These are phyloP conservation scores for Cathartes aura DNA, from an alignment of 2,113 vertebrate species.

Conservation along the genomic window DNA sequence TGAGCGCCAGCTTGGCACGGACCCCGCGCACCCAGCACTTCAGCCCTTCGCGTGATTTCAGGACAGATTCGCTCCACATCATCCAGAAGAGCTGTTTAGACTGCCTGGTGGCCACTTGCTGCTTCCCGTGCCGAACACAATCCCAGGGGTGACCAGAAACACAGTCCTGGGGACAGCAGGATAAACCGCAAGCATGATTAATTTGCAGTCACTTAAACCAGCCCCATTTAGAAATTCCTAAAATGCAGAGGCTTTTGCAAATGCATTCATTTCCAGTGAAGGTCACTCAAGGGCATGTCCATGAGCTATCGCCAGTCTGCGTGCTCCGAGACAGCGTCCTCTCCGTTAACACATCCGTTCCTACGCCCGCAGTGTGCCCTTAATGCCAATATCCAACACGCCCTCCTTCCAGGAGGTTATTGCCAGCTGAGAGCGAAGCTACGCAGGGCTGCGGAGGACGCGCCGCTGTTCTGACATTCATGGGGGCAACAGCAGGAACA, in stretches of 20 bases:
- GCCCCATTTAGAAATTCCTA: background rate
- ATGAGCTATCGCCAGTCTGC: background rate
- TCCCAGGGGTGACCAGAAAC: background rate
- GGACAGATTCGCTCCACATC: background rate
- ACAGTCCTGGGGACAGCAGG: background rate
- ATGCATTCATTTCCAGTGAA: background rate
- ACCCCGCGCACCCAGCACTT: too few species aligned
- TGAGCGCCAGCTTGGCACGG: background rate
- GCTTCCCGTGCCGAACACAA: background rate
- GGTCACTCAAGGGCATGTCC: background rate
- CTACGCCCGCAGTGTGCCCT: background rate
- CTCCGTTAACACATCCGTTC: background rate
- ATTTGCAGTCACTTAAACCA: background rate
- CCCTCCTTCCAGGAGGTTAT: background rate
- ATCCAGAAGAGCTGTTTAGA: background rate
- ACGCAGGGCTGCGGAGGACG: accelerated
- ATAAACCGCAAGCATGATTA: background rate
- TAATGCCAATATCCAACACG: background rate
- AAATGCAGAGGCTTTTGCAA: background rate
- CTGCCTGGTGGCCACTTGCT: background rate
- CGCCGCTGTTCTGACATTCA: accelerated
- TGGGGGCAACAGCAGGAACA: background rate
- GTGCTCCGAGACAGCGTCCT: background rate
- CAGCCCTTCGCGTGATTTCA: background rate
- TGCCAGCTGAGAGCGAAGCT: background rate